phyloP scores from a whole-genome alignment of 2,797 vertebrate species.

The Gadopsis bispinosus region DNA sequence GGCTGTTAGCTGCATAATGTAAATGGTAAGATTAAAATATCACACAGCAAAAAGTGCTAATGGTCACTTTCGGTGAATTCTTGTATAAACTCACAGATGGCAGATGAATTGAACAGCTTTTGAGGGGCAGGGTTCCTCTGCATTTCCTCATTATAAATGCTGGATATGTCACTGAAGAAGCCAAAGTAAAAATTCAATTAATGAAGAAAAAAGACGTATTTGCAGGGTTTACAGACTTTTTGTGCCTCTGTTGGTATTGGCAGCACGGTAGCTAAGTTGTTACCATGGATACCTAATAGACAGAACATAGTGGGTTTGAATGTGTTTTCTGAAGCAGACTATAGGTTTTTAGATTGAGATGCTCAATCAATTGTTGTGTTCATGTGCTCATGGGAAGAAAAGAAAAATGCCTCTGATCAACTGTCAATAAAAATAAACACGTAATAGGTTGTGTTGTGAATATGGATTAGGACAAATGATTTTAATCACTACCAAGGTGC shows the following conservation, averaged over 20 bases:
- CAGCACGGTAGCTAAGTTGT: slow-evolving; percentile 11
- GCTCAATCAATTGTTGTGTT: background rate
- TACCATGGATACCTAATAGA: slow-evolving; percentile 22
- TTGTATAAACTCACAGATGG: background rate
- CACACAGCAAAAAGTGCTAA: background rate
- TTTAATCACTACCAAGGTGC: background rate
- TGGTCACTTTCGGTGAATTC: background rate
- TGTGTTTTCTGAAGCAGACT: slow-evolving; percentile 7
- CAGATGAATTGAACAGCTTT: background rate
- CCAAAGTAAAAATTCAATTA: background rate
- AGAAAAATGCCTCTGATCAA: background rate
- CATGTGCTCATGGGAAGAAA: background rate
- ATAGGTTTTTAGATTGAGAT: slow-evolving; percentile 7
- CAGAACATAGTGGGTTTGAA: slow-evolving; percentile 2
- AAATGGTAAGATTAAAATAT: background rate
- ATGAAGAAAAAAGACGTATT: background rate
- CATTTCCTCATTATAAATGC: background rate
- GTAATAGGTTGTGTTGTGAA: too few species aligned
- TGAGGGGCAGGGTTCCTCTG: background rate
- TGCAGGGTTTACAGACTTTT: background rate
- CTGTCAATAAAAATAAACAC: background rate
- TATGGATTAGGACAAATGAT: background rate
- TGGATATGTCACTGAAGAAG: background rate
- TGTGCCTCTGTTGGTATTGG: slow-evolving; percentile 9
- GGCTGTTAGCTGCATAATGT: background rate